Conservation (phyloP, 1,140 invertebrate species). For the Venustaconcha ellipsiformis region DNA sequence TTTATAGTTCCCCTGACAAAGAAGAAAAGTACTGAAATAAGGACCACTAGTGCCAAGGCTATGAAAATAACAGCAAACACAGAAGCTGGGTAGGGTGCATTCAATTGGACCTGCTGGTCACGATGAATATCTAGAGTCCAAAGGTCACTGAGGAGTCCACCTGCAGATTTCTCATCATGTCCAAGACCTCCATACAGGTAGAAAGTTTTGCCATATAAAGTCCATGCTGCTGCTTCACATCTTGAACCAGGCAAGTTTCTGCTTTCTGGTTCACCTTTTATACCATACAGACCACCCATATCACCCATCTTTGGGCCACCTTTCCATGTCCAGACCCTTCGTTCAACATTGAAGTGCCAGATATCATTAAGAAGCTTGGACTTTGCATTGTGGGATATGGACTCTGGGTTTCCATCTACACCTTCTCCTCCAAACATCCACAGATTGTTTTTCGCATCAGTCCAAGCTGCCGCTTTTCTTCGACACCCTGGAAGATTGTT, state of each 20-base stretch:
- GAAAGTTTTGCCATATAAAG: constrained; percentile 1
- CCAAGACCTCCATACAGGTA: constrained; percentile 48
- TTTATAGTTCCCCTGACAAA: constrained; percentile 6
- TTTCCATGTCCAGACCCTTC: constrained; percentile 40
- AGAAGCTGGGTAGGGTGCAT: constrained; percentile 8
- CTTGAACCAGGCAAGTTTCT: constrained; percentile 34
- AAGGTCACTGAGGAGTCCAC: constrained; percentile 46
- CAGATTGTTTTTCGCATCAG: constrained; percentile 33
- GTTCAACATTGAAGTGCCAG: constrained; percentile 36
- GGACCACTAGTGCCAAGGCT: constrained; percentile 8
- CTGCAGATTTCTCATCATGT: constrained; percentile 31
- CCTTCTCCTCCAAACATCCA: constrained; percentile 56
- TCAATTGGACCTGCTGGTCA: constrained; percentile 1
- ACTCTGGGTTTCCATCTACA: constrained; percentile 12
- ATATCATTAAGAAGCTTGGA: constrained; percentile 42
- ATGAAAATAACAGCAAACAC: constrained; percentile 23
- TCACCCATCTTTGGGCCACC: constrained; percentile 35
- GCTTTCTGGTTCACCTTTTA: constrained; percentile 11
- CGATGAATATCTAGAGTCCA: constrained; percentile 38
- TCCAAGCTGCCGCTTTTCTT: constrained; percentile 35
- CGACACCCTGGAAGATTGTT: constrained; percentile 38
- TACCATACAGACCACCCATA: constrained; percentile 15
- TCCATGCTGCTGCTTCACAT: constrained; percentile 40
- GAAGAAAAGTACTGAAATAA: constrained; percentile 11
- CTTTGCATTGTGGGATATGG: constrained; percentile 7